These are phyloP conservation scores for Petromus typicus DNA, from an alignment of 2,113 vertebrate genomes.

Conservation along the genomic window DNA sequence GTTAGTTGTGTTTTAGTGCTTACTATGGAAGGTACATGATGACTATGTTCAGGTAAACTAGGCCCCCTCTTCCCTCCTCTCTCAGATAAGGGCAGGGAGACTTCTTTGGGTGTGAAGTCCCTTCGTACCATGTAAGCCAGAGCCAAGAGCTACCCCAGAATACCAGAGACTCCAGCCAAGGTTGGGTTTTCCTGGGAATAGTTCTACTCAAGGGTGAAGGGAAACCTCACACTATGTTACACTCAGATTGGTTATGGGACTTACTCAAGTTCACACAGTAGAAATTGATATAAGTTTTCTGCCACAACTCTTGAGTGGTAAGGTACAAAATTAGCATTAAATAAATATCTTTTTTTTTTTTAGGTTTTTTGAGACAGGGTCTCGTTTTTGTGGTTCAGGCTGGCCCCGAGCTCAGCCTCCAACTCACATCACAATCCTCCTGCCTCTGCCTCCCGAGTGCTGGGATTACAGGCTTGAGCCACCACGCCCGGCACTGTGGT, in stretches of 20 bases:
- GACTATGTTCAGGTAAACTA: neutral
- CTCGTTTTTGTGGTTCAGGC: no score
- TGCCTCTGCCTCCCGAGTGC: no score
- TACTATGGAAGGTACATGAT: neutral
- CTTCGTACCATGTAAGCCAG: neutral
- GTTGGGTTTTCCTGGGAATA: neutral
- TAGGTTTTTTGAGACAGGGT: no score
- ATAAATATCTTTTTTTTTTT: neutral
- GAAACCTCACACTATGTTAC: neutral
- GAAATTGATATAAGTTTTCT: neutral
- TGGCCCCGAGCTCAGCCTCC: no score
- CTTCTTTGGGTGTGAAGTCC: neutral
- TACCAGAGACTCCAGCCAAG: neutral
- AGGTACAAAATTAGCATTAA: neutral
- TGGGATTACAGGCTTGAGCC: no score
- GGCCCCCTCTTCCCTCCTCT: neutral
- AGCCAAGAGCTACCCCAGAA: neutral
- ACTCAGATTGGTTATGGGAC: neutral
- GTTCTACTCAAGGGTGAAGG: neutral
- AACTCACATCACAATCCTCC: no score
- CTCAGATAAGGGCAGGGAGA: conserved; percentile 1
- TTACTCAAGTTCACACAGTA: neutral
- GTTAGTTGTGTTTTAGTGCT: neutral
- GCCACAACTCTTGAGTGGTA: neutral
- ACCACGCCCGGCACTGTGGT: no score